These are phyloP conservation scores for Anolis apletophallus DNA, from an alignment of 2,797 vertebrate genomes.

Conservation along the genomic window DNA sequence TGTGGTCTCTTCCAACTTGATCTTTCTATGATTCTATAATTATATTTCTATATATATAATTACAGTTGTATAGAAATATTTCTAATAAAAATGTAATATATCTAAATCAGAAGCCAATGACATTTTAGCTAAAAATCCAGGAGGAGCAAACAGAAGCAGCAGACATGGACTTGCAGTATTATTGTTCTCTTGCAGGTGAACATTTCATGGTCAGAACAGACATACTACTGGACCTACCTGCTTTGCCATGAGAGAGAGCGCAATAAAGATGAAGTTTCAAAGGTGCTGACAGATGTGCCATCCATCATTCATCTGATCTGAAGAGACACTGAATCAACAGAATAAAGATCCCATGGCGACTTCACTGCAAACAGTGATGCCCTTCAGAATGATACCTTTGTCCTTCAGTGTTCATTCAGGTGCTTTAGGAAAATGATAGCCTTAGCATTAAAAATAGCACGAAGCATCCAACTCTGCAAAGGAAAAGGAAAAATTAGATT, in stretches of 20 bases:
- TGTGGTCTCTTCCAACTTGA: no score
- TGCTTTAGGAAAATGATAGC: constrained; percentile 60
- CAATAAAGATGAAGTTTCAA: constrained; percentile 31
- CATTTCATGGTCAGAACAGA: background rate
- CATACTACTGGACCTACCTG: background rate
- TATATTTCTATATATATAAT: background rate
- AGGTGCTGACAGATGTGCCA: constrained; percentile 57
- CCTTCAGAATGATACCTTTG: constrained; percentile 68
- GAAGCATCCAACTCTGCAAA: constrained; percentile 16
- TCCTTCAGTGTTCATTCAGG: constrained; percentile 64
- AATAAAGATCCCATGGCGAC: constrained; percentile 54
- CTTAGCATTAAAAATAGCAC: constrained; percentile 65
- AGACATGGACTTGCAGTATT: fast-evolving
- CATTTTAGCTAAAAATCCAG: constrained; percentile 8
- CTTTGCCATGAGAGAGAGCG: constrained; percentile 7
- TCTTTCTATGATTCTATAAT: no score
- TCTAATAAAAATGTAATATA: background rate
- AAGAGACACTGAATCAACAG: constrained; percentile 73
- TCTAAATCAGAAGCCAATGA: background rate
- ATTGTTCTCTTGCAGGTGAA: background rate
- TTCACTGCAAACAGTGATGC: background rate
- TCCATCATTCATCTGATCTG: constrained; percentile 43
- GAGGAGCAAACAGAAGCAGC: background rate
- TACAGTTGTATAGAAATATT: background rate
- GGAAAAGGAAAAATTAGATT: constrained; percentile 18